Evolutionary conservation across 2,113 vertebrate species (phyloP).

Genomic region (Ciconia boyciana): DNA sequence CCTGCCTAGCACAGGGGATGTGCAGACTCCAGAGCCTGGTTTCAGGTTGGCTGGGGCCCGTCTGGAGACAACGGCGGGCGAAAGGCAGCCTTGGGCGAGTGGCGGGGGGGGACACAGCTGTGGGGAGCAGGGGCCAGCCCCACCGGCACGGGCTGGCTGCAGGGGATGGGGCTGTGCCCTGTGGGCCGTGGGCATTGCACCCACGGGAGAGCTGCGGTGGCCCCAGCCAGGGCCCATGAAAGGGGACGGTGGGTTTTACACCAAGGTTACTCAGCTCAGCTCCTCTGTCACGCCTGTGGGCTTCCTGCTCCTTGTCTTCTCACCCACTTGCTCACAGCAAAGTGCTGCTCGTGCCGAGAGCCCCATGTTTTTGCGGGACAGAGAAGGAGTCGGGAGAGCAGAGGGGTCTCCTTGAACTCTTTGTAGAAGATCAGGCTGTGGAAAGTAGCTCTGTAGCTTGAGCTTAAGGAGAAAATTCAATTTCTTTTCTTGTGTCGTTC

Average conservation of each 20-base stretch:
- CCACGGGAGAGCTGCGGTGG: not conserved
- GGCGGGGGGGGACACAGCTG: not conserved
- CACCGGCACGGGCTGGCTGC: not conserved
- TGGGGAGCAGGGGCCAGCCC: not conserved
- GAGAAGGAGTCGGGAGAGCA: not conserved
- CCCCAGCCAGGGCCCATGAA: not conserved
- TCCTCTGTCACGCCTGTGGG: accelerated
- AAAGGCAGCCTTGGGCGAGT: not conserved
- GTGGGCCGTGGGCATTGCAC: not conserved
- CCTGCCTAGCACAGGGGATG: not conserved
- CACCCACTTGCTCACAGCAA: not conserved
- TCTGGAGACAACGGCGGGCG: not conserved
- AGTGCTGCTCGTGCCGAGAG: not conserved
- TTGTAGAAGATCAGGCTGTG: not conserved
- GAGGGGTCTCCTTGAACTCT: not conserved
- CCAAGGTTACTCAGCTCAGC: not conserved
- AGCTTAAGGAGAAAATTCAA: not conserved
- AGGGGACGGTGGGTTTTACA: not conserved
- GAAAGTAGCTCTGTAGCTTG: not conserved
- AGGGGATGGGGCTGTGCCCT: not conserved
- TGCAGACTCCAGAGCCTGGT: not conserved
- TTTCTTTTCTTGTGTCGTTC: not conserved
- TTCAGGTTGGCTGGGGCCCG: not conserved
- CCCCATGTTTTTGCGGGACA: not conserved
- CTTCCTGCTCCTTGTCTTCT: not conserved